Conservation (phyloP, 1,140 invertebrate genomes). For the Bombus ignitus region DNA sequence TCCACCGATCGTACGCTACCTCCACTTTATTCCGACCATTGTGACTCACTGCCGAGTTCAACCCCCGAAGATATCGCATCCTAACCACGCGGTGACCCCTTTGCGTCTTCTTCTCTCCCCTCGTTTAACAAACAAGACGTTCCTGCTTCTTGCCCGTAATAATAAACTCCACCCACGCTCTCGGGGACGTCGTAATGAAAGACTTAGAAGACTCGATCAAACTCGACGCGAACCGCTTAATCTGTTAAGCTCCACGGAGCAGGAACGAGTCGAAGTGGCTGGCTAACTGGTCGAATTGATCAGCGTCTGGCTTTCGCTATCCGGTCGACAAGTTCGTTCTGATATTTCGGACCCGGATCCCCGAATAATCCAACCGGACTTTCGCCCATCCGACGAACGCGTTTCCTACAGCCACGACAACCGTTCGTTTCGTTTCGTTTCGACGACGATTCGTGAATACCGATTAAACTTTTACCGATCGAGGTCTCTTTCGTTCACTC, state of each 20-base stretch:
- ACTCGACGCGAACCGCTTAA: conserved; percentile 74
- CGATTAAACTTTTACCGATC: conserved; percentile 50
- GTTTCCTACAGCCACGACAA: conserved; percentile 44
- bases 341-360: conserved; percentile 68
- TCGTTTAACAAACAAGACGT: conserved; percentile 76
- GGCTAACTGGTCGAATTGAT: conserved; percentile 62
- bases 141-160: conserved; percentile 71
- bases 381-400: conserved; percentile 60
- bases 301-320: conserved; percentile 46
- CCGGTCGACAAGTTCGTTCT: conserved; percentile 74
- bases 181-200: conserved; percentile 71
- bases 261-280: conserved; percentile 56
- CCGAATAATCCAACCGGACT: conserved; percentile 69
- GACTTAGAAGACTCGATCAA: conserved; percentile 77
- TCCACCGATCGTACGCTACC: conserved; percentile 1
- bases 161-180: conserved; percentile 68
- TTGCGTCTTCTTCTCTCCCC: conserved; percentile 69
- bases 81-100: conserved; percentile 60
- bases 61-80: conserved; percentile 22
- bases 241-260: conserved; percentile 73
- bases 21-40: conserved; percentile 44
- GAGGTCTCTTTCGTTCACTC: background rate
- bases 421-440: conserved; percentile 2
- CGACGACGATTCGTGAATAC: conserved; percentile 42
- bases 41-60: conserved; percentile 63